Evolutionary conservation across 64 coral and sea anemone genomes (phyloP).

Genomic region (Stichodactyla helianthus): DNA sequence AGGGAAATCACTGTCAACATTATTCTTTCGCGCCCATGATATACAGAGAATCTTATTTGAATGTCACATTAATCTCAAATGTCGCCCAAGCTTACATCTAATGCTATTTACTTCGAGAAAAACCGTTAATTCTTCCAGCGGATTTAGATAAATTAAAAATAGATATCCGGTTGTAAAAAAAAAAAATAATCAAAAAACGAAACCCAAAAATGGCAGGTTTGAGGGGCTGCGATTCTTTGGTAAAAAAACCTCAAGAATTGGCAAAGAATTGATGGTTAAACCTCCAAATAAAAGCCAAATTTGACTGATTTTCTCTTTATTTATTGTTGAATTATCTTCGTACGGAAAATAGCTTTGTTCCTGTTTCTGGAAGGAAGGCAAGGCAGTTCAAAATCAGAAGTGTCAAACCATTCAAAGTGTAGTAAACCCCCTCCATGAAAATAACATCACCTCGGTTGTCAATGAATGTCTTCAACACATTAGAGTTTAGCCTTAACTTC

Average conservation of each 20-base stretch:
- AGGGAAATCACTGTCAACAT: conserved; percentile 7
- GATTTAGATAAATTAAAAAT: not conserved
- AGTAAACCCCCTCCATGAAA: not conserved
- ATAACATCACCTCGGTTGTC: too few relatives aligned
- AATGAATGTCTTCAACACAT: not conserved
- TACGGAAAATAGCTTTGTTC: not conserved
- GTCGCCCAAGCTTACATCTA: not conserved
- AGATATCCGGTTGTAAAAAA: not conserved
- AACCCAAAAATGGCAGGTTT: not conserved
- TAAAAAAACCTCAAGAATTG: not conserved
- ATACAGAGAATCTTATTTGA: not conserved
- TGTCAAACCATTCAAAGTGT: not conserved
- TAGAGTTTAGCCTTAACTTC: not conserved
- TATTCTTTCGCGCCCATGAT: not conserved
- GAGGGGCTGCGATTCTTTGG: not conserved
- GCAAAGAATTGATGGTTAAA: not conserved
- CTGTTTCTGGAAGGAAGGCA: not conserved
- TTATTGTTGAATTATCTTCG: not conserved
- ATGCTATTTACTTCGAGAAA: not conserved
- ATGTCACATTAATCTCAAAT: not conserved
- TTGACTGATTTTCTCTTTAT: not conserved
- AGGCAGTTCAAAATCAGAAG: not conserved
- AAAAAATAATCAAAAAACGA: not conserved
- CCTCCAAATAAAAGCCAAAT: not conserved
- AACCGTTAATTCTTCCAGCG: not conserved